Conservation (phyloP, 92 coral and sea anemone genomes). For the Virgularia gustaviana region DNA sequence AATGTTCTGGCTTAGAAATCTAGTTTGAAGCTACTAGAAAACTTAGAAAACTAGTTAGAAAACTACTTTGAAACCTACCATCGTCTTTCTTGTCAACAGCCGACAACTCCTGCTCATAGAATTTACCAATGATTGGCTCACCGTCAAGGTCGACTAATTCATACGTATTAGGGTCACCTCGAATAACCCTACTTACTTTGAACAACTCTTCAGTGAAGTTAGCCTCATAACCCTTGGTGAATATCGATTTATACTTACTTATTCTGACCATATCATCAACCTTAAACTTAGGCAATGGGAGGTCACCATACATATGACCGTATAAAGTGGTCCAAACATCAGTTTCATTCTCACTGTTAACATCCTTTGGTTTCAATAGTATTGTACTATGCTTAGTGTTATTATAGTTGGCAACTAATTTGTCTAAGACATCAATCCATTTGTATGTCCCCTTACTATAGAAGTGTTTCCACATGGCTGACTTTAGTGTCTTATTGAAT, state of each 20-base stretch:
- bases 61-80: constrained; percentile 33
- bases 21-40: constrained; percentile 34
- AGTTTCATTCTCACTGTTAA: constrained; percentile 23
- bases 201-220: constrained; percentile 35
- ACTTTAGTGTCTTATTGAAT: constrained; percentile 4
- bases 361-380: constrained; percentile 36
- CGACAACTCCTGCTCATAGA: constrained; percentile 38
- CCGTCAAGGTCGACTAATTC: constrained; percentile 30
- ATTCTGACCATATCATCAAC: constrained; percentile 41
- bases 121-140: constrained; percentile 33
- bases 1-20: constrained; percentile 35
- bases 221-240: constrained; percentile 39
- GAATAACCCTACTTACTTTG: constrained; percentile 30
- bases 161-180: constrained; percentile 36
- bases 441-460: constrained; percentile 17
- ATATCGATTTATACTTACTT: constrained; percentile 32
- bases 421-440: constrained; percentile 32
- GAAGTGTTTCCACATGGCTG: constrained; percentile 41
- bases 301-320: constrained; percentile 36
- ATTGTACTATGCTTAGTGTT: constrained; percentile 37
- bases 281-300: constrained; percentile 38
- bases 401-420: constrained; percentile 21
- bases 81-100: constrained; percentile 28
- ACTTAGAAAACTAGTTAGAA: constrained; percentile 34
- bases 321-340: constrained; percentile 34